Base-by-base conservation (phyloP, 2,113 vertebrate species). In the Chauna torquata region DNA sequence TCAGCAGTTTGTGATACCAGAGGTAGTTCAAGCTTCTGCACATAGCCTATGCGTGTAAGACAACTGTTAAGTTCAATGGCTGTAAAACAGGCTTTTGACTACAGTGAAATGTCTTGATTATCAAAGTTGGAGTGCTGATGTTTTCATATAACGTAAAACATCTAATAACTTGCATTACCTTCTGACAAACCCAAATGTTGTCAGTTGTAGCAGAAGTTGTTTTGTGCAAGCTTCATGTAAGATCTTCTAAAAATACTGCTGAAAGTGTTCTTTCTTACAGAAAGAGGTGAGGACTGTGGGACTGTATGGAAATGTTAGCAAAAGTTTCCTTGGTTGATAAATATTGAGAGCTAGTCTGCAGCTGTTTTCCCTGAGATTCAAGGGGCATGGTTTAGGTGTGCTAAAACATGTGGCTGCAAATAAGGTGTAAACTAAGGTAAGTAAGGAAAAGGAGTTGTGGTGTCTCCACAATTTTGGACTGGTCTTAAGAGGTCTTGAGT, bases 21-120 rank as follows among this genome's bases (percentile, higher is more conserved):
- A 92, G 30, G n/a, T 40, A 30, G 55, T 52, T 78, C 19, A 77
- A 38, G 10, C 22, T 58, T 70, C 19, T 93, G 27, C 9, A 22
- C 1, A 0, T 44, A 36, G 19, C 2, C 49, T 61, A 5, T 50
- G 11, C 36, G 2, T 36, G 0, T 30, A 74, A 71, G 14, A 38
- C 20, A 45, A 13, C 24, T 64, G 25, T 20, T 19, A 34, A 27
- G 30, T 42, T 65, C 9, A 38, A 3, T 10, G 20, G 6, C n/a
- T 75, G 13, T 75, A 28, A 61, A 82, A n/a, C 14, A 74, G 22
- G 9, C 7, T 87, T 87, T 90, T 88, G 12, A 25, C 55, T 87
- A 12, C n/a, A n/a, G 42, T 15, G 18, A 50, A 11, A 23, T 72
- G 25, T 54, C 40, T 65, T 14, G 34, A 8, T 74, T 45, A 38